Percentiles rank a stretch among this genome's conserved stretches.
Evolutionary conservation across 2,888 invertebrate species (phyloP).

Genomic region (Ypsolopha scabrella): DNA sequence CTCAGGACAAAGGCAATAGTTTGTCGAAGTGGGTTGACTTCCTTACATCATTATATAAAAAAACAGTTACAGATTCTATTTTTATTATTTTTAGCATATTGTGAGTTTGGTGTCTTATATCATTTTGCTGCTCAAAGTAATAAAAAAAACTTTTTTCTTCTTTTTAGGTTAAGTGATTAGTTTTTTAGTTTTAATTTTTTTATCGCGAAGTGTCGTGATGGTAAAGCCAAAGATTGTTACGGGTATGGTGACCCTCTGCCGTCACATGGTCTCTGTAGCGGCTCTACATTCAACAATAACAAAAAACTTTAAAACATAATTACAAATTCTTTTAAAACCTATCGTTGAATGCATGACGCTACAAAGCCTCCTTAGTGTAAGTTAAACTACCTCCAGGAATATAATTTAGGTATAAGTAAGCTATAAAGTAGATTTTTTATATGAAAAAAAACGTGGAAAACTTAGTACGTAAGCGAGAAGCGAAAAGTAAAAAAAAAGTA

Average conservation of each 20-base stretch:
- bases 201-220: slow-evolving; percentile 69
- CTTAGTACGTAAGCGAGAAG: slow-evolving; percentile 44
- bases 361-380: slow-evolving; percentile 50
- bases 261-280: slow-evolving; percentile 51
- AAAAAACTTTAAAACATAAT: background rate
- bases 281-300: background rate
- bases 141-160: slow-evolving; percentile 21
- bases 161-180: slow-evolving; percentile 23
- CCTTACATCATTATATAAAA: too few relatives aligned
- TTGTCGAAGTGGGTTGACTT: background rate
- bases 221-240: slow-evolving; percentile 71
- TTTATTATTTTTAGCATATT: too few relatives aligned
- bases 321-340: slow-evolving; percentile 4
- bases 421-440: slow-evolving; percentile 66
- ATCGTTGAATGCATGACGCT: slow-evolving; percentile 26
- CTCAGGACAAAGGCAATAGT: slow-evolving; percentile 14
- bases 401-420: slow-evolving; percentile 55
- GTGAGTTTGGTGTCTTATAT: background rate
- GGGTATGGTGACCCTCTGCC: slow-evolving; percentile 71
- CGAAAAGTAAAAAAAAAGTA: slow-evolving; percentile 53
- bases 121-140: slow-evolving; percentile 1
- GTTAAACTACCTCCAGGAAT: slow-evolving; percentile 69
- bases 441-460: slow-evolving; percentile 52
- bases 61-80: too few relatives aligned
- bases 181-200: slow-evolving; percentile 32